Percentiles rank a stretch among this genome's conserved stretches.
Conservation (phyloP, 2,888 invertebrate species). For the Agrochola circellaris region DNA sequence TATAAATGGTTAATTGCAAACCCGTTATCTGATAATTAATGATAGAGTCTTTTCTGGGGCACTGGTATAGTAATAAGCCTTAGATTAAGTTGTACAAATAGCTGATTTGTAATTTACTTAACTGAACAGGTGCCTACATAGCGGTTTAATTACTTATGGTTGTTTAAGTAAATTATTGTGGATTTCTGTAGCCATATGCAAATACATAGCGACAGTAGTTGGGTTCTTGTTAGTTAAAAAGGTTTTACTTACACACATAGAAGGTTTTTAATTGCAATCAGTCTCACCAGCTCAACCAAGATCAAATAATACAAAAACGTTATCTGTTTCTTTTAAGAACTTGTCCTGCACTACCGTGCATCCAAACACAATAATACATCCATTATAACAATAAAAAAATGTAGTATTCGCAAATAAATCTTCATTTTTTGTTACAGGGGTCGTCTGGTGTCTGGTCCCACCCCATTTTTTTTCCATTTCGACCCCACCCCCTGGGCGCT, state of each 20-base stretch:
- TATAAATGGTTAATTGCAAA: slow-evolving; percentile 46
- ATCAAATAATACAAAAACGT: neutral
- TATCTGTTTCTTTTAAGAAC: neutral
- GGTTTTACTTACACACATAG: neutral
- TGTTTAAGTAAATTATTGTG: slow-evolving; percentile 16
- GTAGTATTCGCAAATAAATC: slow-evolving; percentile 84
- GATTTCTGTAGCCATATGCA: slow-evolving; percentile 12
- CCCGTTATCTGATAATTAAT: slow-evolving; percentile 50
- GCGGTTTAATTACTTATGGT: slow-evolving; percentile 20
- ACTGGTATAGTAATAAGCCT: slow-evolving; percentile 49
- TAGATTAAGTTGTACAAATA: slow-evolving; percentile 57
- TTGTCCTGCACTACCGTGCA: slow-evolving; percentile 57
- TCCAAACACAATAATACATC: slow-evolving; percentile 73
- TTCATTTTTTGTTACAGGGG: slow-evolving; percentile 87
- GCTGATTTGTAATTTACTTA: slow-evolving; percentile 52
- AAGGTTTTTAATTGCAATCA: neutral
- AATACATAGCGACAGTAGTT: neutral
- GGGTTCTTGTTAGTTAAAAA: slow-evolving; percentile 15
- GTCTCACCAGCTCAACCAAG: neutral
- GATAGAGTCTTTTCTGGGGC: slow-evolving; percentile 51
- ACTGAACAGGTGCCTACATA: neutral
- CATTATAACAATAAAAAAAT: slow-evolving; percentile 79
- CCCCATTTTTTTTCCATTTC: slow-evolving; percentile 78
- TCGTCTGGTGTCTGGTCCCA: slow-evolving; percentile 76
- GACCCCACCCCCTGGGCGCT: slow-evolving; percentile 78